Evolutionary conservation across 1,140 invertebrate species (phyloP), one percentile per base, ranked within the genome.

Genomic region (Hormaphis cornu): DNA sequence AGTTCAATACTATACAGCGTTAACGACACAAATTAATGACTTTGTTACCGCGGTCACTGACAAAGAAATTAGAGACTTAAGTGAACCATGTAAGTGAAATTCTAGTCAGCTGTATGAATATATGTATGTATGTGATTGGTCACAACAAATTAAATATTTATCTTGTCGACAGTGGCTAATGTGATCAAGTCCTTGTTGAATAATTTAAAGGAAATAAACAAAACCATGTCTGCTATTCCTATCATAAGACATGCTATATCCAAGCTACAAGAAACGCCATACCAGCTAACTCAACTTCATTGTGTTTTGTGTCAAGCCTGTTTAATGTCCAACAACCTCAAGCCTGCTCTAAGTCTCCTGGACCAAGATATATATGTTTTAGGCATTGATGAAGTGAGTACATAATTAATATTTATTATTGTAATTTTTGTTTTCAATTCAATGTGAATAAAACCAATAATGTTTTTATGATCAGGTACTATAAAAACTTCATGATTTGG

Each of bases 301-400:
- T 88, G 91, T 8, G 92, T 95, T 82, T 81, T 98, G 37, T 95
- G 91, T 76, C 92, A 95, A 78, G 80, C 98, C 3, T 97, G 94
- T 80, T 81, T 98, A 28, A 76, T 93, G 28, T 86, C 93, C 33
- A 95, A 96, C 79, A 92, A 91, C 79, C 88, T 97, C 75, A 95
- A 95, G 77, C 89, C 94, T 37, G 91, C 93, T 2, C 78, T 97
- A 33, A 86, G 88, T 74, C 91, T 95, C 78, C 81, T 98, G 50
- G 88, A 97, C 76, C 85, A 86, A 28, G 95, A 98, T 81, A 88
- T 97, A 22, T 66, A 66, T 37, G 93, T 90, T 63, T 89, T 92
- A 74, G 95, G 98, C 71, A 89, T 88, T 75, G 84, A 88, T 76
- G 90, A 92, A 81, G 86, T 88, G 78, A 77, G 72, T 74, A 66